Base-by-base conservation (phyloP, 2,113 vertebrate species). In the Bostrychus sinensis region DNA sequence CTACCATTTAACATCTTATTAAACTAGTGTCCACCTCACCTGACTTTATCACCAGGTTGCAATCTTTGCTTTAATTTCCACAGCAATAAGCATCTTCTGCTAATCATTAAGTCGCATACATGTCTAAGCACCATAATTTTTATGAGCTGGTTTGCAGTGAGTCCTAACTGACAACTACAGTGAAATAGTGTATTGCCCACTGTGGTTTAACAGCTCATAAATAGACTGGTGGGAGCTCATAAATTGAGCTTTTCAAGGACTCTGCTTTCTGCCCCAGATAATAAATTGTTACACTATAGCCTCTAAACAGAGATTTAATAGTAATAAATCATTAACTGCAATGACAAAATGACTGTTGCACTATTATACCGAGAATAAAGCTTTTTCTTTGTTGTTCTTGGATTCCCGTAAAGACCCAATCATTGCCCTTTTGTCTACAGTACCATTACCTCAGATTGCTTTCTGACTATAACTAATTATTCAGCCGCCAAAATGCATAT, bases 1-100 rank as follows among this genome's bases (percentile, higher is more conserved):
- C 22, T 51, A 46, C 57, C 50, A 34, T 66, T 25, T 64, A 75
- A 62, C 46, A 20, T 63, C 53, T 73, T 46, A 62, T 57, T 39
- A 62, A 73, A 48, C 16, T 43, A 1, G 9, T 42, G 8, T 37
- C 17, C 28, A 22, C 55, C 54, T 71, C 25, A 38, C 45, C 42
- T 17, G 22, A 51, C 25, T 25, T 48, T 14, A 13, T 11, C 22
- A 48, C 12, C 7, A 30, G 7, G 28, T 30, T 30, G 7, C 28
- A 30, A 4, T 30, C 28, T 30, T 30, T 30, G 28, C 28, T 7
- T 30, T 7, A 30, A 30, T n/a, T n/a, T n/a, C n/a, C n/a, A n/a
- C n/a, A 30, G 17, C 17, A 22, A 20, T 17, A 45, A 20, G 42
- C 19, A 22, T 45, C 19, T 45, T 45, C 19, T 8, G 19, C 19